Conservation (phyloP, 2,113 vertebrate genomes). For the Petaurus breviceps region DNA sequence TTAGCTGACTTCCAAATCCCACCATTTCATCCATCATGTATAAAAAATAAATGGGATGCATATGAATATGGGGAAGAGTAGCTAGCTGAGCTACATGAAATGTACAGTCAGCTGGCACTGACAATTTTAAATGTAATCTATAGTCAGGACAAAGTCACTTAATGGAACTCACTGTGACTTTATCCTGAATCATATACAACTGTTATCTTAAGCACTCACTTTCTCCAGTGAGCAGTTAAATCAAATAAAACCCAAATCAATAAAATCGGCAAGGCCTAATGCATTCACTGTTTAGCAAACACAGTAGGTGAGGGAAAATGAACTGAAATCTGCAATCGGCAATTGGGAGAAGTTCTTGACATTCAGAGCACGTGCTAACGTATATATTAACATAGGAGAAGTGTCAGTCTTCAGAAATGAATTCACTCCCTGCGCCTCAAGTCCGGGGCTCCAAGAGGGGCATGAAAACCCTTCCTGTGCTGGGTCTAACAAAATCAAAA, state of each 20-base stretch:
- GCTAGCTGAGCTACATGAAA: neutral
- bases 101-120: neutral
- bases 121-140: slow-evolving; percentile 2
- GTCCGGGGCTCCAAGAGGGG: neutral
- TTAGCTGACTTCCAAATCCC: neutral
- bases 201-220: slow-evolving; percentile 1
- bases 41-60: neutral
- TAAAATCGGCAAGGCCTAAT: slow-evolving; percentile 24
- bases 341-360: neutral
- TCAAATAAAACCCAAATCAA: slow-evolving; percentile 43
- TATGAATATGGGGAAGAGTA: slow-evolving; percentile 6
- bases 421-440: slow-evolving; percentile 20
- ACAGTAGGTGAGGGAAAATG: neutral
- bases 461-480: neutral
- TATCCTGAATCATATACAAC: slow-evolving; percentile 20
- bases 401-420: slow-evolving; percentile 42
- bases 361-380: neutral
- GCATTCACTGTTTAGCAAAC: slow-evolving; percentile 34
- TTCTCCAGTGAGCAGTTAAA: slow-evolving; percentile 32
- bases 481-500: slow-evolving; percentile 33
- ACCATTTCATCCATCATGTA: neutral
- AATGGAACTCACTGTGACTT: slow-evolving; percentile 18
- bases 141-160: neutral
- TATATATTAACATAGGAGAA: slow-evolving; percentile 30
- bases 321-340: slow-evolving; percentile 6